Conservation (phyloP, 1,140 invertebrate species). For the Brachionus asplanchnoidis region DNA sequence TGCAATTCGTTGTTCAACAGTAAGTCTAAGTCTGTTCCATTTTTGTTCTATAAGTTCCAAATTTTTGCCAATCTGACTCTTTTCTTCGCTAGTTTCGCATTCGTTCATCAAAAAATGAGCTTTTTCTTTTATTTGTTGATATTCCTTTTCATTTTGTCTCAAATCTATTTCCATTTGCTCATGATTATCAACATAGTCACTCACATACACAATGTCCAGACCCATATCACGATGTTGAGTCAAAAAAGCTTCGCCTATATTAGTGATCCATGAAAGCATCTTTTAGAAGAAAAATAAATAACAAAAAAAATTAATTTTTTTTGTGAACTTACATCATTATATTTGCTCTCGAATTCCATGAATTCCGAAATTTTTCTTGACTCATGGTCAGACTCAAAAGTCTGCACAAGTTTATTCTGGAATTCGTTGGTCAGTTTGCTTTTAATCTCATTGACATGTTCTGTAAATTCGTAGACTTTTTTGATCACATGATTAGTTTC, state of each 20-base stretch:
- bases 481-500: constrained; percentile 64
- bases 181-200: constrained; percentile 71
- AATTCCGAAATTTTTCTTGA: constrained; percentile 47
- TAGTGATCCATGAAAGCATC: constrained; percentile 68
- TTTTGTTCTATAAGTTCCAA: constrained; percentile 64
- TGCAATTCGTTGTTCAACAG: constrained; percentile 67
- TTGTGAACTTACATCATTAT: constrained; percentile 63
- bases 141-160: constrained; percentile 44
- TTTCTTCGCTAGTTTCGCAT: not conserved
- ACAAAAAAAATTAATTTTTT: not conserved
- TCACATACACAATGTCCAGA: constrained; percentile 64
- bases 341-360: constrained; percentile 67
- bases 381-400: not conserved
- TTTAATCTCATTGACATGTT: constrained; percentile 29
- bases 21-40: constrained; percentile 62
- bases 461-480: constrained; percentile 47
- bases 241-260: constrained; percentile 68
- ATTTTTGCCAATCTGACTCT: constrained; percentile 60
- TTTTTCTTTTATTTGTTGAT: not conserved
- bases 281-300: constrained; percentile 44
- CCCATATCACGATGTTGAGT: constrained; percentile 72
- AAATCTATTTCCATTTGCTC: constrained; percentile 70
- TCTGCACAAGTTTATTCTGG: not conserved
- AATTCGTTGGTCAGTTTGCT: constrained; percentile 6
- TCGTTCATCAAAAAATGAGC: not conserved